Base-by-base conservation (phyloP, 2,113 vertebrate genomes). In the Grammomys dolichurus region DNA sequence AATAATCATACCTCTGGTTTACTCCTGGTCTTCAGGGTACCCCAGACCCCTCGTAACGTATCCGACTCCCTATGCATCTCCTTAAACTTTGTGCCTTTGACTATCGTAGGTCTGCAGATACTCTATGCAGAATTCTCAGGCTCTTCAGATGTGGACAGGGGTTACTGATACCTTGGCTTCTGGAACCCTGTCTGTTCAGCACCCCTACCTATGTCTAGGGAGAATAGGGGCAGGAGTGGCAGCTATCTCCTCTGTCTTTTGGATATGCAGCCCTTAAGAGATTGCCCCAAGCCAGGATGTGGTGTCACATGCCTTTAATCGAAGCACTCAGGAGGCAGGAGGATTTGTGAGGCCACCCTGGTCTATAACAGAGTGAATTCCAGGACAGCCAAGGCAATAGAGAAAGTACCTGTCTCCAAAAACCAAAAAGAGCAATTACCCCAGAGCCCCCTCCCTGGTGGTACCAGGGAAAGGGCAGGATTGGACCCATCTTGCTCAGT, bases 51-150 rank as follows among this genome's bases (percentile, higher is more conserved):
- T 93, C 48, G 46, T 87, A 94, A 19, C 58, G 82, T 26, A 31
- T 6, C 7, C 87, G 31, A 56, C 58, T 31, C 36, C 40, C 40
- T 72, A 9, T 70, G 48, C 20, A 36, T 48, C 85, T 19, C 46
- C 94, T 97, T 96, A 95, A 69, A 97, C 89, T 85, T 97, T 90
- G 98, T 98, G 98, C 98, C 98, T 98, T 98, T 94, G 96, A 98
- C 97, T 93, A 96, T 95, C 90, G 51, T 96, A 92, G 95, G 96
- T 98, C 94, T 89, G 88, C 93, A 95, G 80, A 96, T 93, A 94
- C 48, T 96, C 95, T 93, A 96, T 97, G 95, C 97, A 98, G 94
- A 92, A 58, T 96, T 97, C 88, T 95, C 43, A 91, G 92, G 95
- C 85, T 80, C 90, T 81, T 88, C 92, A 95, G 31, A 80, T 94